phyloP scores from a whole-genome alignment of 2,113 vertebrate species.

The Corydoras sp. region DNA sequence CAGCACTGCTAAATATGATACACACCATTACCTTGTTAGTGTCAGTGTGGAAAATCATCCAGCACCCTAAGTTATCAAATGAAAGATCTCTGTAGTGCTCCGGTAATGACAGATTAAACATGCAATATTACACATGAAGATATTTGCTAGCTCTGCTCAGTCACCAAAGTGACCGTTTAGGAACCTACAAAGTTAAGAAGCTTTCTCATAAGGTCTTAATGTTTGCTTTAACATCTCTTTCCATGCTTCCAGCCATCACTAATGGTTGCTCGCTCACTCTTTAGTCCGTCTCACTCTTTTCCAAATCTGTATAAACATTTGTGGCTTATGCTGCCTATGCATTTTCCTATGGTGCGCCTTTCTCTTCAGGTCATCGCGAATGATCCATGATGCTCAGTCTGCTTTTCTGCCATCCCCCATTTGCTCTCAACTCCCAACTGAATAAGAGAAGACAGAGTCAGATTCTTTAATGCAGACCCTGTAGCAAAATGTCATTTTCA shows the following conservation, averaged over 20 bases:
- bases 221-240: neutral
- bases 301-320: neutral
- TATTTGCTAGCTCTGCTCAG: no score
- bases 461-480: neutral
- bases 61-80: no score
- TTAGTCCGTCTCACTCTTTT: neutral
- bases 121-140: no score
- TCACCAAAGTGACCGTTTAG: no score
- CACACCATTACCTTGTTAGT: no score
- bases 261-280: neutral
- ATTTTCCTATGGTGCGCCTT: neutral
- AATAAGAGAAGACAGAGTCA: neutral
- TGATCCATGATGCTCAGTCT: neutral
- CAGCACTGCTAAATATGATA: no score
- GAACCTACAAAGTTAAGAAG: no score
- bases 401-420: neutral
- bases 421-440: neutral
- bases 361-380: neutral
- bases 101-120: no score
- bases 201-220: no score
- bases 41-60: no score
- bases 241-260: neutral
- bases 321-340: neutral
- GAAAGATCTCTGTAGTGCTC: no score
- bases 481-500: neutral